A percentile compares a stretch with the other conserved stretches of the same genome.
These are phyloP conservation scores for Sebastes schlegelii DNA, from an alignment of 2,113 vertebrate genomes.

Conservation along the genomic window DNA sequence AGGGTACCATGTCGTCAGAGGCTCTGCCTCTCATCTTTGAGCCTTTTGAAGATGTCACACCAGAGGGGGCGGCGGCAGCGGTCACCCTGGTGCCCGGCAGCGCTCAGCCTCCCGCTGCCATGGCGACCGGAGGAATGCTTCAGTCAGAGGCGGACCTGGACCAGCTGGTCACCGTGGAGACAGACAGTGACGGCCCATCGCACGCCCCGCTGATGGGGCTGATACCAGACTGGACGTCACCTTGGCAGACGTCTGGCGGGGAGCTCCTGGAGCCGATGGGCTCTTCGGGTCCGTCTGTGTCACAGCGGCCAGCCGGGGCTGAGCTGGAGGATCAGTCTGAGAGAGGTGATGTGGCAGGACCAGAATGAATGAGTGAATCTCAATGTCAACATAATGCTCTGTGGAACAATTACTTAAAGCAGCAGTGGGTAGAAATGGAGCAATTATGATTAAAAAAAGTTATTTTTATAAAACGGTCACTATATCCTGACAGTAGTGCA, in stretches of 20 bases:
- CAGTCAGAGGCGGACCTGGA: conserved; percentile 65
- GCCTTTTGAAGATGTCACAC: conserved; percentile 77
- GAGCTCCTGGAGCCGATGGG: conserved; percentile 71
- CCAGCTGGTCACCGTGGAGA: conserved; percentile 72
- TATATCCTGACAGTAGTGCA: too few relatives aligned
- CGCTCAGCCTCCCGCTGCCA: conserved; percentile 57
- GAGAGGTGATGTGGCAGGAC: conserved; percentile 29
- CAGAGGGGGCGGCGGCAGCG: conserved; percentile 25
- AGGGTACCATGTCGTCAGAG: conserved; percentile 82
- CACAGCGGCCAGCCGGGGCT: conserved; percentile 35
- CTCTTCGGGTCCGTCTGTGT: conserved; percentile 52
- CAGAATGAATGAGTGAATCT: background rate
- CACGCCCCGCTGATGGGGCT: conserved; percentile 37
- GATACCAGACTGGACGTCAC: conserved; percentile 75
- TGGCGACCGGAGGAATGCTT: conserved; percentile 53
- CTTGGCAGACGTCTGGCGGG: conserved; percentile 80
- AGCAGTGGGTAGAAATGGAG: too few relatives aligned
- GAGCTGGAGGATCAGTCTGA: conserved; percentile 33
- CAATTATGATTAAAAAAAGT: too few relatives aligned
- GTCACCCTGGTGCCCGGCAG: conserved; percentile 46
- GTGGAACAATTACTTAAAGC: background rate
- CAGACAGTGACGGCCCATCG: conserved; percentile 67
- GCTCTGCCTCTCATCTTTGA: conserved; percentile 85
- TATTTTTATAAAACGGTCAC: too few relatives aligned
- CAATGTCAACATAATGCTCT: background rate